Base-by-base conservation (phyloP, 2,797 vertebrate species). In the Myotis vivesi region DNA sequence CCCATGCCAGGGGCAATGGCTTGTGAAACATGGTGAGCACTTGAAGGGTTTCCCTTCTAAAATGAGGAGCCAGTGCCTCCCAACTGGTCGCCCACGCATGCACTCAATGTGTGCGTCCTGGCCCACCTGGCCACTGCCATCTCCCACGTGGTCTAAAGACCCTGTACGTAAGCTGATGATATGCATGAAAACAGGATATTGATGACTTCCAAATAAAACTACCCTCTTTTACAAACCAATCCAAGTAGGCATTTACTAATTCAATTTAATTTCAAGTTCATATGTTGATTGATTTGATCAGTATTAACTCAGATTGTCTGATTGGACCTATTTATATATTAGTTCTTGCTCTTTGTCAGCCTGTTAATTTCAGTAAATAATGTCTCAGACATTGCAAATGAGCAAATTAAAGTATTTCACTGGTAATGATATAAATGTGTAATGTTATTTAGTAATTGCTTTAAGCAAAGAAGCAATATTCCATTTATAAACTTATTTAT, bases 261-360 rank as follows among this genome's bases (percentile, higher is more conserved):
- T 95, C 90, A 33, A 69, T 95, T 82, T 81, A 88, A 91, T 95
- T 96, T 96, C 94, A 41, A 73, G n/a, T 94, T 96, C 73, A 68
- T 49, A 25, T 12, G 49, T 55, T 30, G 15, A 92, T 68, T 89
- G 96, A 87, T 80, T 76, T 96, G 94, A 80, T 90, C 94, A 72
- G 15, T 84, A 93, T 96, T 96, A 90, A 95, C 92, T 97, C 81
- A 92, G 76, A 72, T 95, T 94, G 89, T 96, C 68, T 93, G 69
- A 7, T 0, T 95, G 69, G 72, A 92, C 81, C 51, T 76, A 75
- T 49, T 30, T 17, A 0, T 59, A 0, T 59, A 88, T 96, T 96
- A 95, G 66, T 95, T 98, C 94, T 94, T 94, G 93, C 53, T 97
- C 97, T 94, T 75, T 79, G 6, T 95, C 86, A 76, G 20, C 87